phyloP scores from a whole-genome alignment of 2,888 invertebrate genomes.

The Ptychoptera contaminata region DNA sequence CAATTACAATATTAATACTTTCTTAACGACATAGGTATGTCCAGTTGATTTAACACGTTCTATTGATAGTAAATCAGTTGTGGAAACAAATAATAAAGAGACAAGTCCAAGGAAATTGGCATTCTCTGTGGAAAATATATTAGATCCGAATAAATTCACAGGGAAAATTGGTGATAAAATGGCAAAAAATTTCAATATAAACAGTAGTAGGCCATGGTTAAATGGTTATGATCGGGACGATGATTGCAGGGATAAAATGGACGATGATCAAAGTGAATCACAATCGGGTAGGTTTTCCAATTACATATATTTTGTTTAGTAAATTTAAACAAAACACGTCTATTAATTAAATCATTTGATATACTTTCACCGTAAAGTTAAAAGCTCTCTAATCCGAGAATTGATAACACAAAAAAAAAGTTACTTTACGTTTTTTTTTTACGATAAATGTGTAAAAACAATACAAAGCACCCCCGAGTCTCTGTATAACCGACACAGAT shows the following conservation, averaged over 20 bases:
- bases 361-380: not conserved
- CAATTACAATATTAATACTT: not conserved
- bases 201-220: conserved; percentile 26
- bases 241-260: conserved; percentile 28
- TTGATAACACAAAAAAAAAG: no score
- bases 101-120: conserved; percentile 42
- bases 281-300: conserved; percentile 40
- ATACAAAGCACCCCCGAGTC: not conserved
- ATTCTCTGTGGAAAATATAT: conserved; percentile 80
- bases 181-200: conserved; percentile 11
- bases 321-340: no score
- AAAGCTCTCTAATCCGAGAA: no score
- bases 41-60: conserved; percentile 31
- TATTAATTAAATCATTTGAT: no score
- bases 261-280: conserved; percentile 32
- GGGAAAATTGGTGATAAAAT: conserved; percentile 34
- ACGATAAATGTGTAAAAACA: not conserved
- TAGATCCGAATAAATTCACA: conserved; percentile 82
- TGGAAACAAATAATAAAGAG: conserved; percentile 22
- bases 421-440: no score
- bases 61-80: conserved; percentile 22
- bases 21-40: conserved; percentile 20
- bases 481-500: not conserved
- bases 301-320: conserved; percentile 16
- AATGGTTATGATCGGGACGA: conserved; percentile 33